A percentile compares a stretch with the other conserved stretches of the same genome.
These are phyloP conservation scores for Iphiclides podalirius DNA, from an alignment of 2,888 invertebrate species.

Conservation along the genomic window DNA sequence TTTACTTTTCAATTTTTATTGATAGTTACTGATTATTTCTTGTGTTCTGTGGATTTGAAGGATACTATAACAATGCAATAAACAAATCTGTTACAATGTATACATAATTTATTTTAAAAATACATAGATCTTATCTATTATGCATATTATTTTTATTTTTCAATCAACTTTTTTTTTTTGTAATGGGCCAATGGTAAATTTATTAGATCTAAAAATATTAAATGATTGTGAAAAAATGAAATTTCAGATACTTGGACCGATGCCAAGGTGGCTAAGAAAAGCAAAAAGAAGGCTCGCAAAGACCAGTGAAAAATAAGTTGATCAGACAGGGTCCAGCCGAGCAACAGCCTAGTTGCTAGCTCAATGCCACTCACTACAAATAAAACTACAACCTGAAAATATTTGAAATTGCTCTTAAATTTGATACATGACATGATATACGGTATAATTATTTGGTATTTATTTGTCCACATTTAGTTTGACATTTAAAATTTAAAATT, in stretches of 20 bases:
- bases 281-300: conserved; percentile 88
- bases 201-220: too few relatives aligned
- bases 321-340: conserved; percentile 46
- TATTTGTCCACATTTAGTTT: conserved; percentile 4
- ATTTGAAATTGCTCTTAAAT: conserved; percentile 16
- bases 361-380: conserved; percentile 66
- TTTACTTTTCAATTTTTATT: too few relatives aligned
- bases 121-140: too few relatives aligned
- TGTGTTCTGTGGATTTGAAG: too few relatives aligned
- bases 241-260: conserved; percentile 86
- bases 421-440: conserved; percentile 20
- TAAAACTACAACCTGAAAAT: conserved; percentile 48
- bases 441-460: background rate
- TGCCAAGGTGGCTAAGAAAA: conserved; percentile 85
- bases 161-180: too few relatives aligned
- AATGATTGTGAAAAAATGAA: background rate
- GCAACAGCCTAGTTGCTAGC: conserved; percentile 54
- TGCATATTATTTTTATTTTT: too few relatives aligned
- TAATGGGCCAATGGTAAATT: too few relatives aligned
- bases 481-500: conserved; percentile 10
- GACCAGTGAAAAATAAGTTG: conserved; percentile 81
- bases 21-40: too few relatives aligned
- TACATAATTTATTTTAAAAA: too few relatives aligned
- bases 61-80: too few relatives aligned
- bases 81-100: too few relatives aligned